Conservation (phyloP, 1,140 invertebrate species). For the Cyclargus thomasi region DNA sequence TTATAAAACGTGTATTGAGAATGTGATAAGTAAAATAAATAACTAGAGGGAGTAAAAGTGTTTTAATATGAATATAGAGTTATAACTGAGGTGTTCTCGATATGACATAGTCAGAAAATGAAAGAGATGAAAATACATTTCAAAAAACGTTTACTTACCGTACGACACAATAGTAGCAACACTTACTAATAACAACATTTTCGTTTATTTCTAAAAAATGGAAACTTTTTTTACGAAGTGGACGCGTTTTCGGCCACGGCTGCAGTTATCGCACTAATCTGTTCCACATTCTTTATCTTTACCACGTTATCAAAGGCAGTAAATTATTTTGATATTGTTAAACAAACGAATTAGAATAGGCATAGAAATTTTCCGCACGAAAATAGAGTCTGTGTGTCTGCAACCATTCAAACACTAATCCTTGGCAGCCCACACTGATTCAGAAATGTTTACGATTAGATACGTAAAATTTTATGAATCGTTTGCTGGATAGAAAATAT, state of each 20-base stretch:
- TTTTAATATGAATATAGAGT: too few species aligned
- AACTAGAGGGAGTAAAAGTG: too few species aligned
- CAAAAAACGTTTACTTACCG: slow-evolving; percentile 40
- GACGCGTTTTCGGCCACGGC: slow-evolving; percentile 31
- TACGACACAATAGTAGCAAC: slow-evolving; percentile 37
- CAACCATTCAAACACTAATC: slow-evolving; percentile 17
- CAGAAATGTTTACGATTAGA: not conserved
- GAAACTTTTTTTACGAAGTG: slow-evolving; percentile 25
- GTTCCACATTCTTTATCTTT: slow-evolving; percentile 37
- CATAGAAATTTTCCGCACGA: slow-evolving; percentile 36
- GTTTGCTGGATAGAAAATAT: not conserved
- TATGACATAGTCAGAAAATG: too few species aligned
- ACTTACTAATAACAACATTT: slow-evolving; percentile 44
- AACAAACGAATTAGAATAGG: slow-evolving; percentile 27
- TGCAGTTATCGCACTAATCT: slow-evolving; percentile 58
- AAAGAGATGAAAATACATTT: too few species aligned
- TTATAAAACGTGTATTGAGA: too few species aligned
- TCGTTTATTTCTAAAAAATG: slow-evolving; percentile 24
- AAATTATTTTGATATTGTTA: slow-evolving; percentile 56
- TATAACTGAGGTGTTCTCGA: too few species aligned
- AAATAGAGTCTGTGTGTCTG: slow-evolving; percentile 6
- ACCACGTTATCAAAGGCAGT: slow-evolving; percentile 48
- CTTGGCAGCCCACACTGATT: slow-evolving; percentile 16
- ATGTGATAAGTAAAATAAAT: too few species aligned
- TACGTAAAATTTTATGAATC: slow-evolving; percentile 1